Evolutionary conservation across 2,113 vertebrate genomes (phyloP).

Genomic region (Megaceryle maxima): DNA sequence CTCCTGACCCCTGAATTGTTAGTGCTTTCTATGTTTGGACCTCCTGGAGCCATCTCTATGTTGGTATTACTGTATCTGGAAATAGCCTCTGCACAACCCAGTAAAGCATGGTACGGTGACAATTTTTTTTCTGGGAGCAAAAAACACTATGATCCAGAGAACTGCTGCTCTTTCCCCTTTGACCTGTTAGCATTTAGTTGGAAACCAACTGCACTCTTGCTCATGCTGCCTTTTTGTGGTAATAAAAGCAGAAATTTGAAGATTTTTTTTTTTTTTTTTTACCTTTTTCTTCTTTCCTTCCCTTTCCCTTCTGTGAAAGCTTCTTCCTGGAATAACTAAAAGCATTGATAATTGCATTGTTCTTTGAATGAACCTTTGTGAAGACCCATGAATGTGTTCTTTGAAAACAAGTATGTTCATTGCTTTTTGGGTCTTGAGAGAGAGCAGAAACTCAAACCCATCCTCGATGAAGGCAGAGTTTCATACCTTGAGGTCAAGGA

Average conservation of each 20-base stretch:
- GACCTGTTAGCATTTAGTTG: background rate
- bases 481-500: background rate
- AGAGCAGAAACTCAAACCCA: background rate
- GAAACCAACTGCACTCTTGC: background rate
- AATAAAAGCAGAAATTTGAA: background rate
- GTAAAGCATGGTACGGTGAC: background rate
- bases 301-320: background rate
- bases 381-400: background rate
- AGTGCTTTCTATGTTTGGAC: background rate
- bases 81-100: background rate
- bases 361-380: background rate
- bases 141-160: background rate
- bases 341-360: background rate
- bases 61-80: background rate
- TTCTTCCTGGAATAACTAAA: background rate
- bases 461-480: background rate
- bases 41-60: background rate
- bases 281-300: background rate
- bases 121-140: background rate
- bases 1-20: rapidly evolving
- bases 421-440: background rate
- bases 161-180: background rate
- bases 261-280: background rate
- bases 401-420: background rate
- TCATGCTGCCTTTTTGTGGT: background rate